A percentile compares a stretch with the other conserved stretches of the same genome.
These are phyloP conservation scores for Venusia cambrica DNA, from an alignment of 2,888 invertebrate species.

Conservation along the genomic window DNA sequence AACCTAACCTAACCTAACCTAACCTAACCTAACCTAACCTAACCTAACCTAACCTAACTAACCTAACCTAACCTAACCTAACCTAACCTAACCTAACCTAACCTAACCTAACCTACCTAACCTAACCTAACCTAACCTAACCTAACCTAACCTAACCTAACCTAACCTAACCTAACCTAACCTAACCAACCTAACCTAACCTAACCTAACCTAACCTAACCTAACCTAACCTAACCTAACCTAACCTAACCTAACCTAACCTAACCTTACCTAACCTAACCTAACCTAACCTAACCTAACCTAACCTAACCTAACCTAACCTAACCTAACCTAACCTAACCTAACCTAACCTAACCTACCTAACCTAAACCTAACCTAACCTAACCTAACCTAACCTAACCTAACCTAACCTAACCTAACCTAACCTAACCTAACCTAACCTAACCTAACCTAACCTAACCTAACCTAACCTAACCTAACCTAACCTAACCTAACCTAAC, in stretches of 20 bases:
- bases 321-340: conserved; percentile 16
- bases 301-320: too few species aligned
- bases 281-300: conserved; percentile 11
- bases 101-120: conserved; percentile 5
- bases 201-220: conserved; percentile 13
- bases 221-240: conserved; percentile 12
- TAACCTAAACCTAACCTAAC: conserved; percentile 26
- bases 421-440: too few species aligned
- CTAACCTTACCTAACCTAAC: conserved; percentile 13
- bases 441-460: conserved; percentile 20
- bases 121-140: too few species aligned
- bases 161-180: conserved; percentile 1
- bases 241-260: conserved; percentile 11
- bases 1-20: conserved; percentile 14
- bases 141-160: conserved; percentile 2
- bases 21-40: conserved; percentile 14
- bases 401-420: conserved; percentile 26
- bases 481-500: conserved; percentile 1
- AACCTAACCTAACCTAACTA: conserved; percentile 14
- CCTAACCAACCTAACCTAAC: conserved; percentile 7
- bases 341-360: conserved; percentile 27
- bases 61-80: conserved; percentile 14
- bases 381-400: conserved; percentile 27
- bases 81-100: conserved; percentile 14
- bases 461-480: conserved; percentile 4